Percentiles rank a stretch among this genome's conserved stretches.
These are phyloP conservation scores for Platichthys flesus DNA, from an alignment of 2,113 vertebrate species.

Conservation along the genomic window DNA sequence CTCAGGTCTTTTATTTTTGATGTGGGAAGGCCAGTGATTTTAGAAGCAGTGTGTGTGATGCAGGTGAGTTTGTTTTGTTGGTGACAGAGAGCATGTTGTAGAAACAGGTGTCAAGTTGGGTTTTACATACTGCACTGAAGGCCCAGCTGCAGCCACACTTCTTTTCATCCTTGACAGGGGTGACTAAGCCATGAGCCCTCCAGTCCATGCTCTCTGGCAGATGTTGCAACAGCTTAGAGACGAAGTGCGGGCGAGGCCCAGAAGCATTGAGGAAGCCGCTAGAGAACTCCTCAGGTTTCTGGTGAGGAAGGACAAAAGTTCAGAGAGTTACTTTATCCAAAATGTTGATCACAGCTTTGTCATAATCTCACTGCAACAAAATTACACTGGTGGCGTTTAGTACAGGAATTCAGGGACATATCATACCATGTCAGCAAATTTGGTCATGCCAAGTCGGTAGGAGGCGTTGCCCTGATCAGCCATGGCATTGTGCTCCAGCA, in stretches of 20 bases:
- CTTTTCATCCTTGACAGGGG: conserved; percentile 77
- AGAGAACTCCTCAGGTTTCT: conserved; percentile 82
- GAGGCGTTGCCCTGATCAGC: conserved; percentile 82
- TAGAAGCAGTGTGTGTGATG: too few species aligned
- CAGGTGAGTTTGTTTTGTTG: too few species aligned
- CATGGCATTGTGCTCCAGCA: conserved; percentile 82
- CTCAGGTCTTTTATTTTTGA: too few species aligned
- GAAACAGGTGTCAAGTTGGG: too few species aligned
- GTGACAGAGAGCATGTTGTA: too few species aligned
- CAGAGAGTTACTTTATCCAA: not conserved
- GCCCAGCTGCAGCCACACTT: conserved; percentile 81
- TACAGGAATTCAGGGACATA: not conserved
- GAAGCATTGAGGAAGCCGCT: conserved; percentile 74
- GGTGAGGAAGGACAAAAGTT: conserved; percentile 4
- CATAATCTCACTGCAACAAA: too few species aligned
- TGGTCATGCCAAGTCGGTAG: conserved; percentile 83
- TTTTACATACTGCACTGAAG: conserved; percentile 75
- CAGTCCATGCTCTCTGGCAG: conserved; percentile 77
- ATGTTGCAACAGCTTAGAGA: conserved; percentile 16
- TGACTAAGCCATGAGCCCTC: conserved; percentile 81
- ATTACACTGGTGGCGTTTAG: not conserved
- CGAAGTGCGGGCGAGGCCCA: conserved; percentile 47
- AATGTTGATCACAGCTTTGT: too few species aligned
- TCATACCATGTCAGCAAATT: conserved; percentile 83
- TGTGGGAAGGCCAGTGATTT: too few species aligned